phyloP scores from a whole-genome alignment of 2,113 vertebrate species.

The Ovis canadensis region DNA sequence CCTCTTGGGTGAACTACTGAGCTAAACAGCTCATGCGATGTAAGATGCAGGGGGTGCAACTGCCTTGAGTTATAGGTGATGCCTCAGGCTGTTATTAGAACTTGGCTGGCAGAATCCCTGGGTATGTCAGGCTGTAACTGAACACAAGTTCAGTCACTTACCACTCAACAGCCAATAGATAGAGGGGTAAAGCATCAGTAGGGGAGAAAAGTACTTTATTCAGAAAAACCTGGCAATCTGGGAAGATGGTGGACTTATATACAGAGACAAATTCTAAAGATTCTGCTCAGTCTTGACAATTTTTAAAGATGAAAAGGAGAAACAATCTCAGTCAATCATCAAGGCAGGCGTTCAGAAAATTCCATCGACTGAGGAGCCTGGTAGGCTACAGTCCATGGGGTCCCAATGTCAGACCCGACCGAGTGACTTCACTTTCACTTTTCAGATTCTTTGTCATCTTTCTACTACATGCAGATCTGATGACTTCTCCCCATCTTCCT shows the following conservation, averaged over 20 bases:
- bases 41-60: not conserved
- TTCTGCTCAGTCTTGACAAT: not conserved
- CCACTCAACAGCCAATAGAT: not conserved
- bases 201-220: not conserved
- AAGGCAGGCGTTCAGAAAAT: not conserved
- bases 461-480: not conserved
- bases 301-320: not conserved
- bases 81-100: not conserved
- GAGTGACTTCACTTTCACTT: not conserved
- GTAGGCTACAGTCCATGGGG: not conserved
- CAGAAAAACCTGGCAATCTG: not conserved
- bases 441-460: not conserved
- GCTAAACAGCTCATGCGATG: accelerated
- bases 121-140: not conserved
- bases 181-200: not conserved
- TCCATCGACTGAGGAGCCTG: not conserved
- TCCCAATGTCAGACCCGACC: not conserved
- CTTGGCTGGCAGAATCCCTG: not conserved
- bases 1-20: accelerated
- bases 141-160: not conserved
- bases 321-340: not conserved
- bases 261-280: not conserved
- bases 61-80: not conserved
- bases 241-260: not conserved
- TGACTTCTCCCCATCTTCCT: not conserved